Evolutionary conservation across 2,113 vertebrate species (phyloP), one percentile per base, ranked within the genome.

Genomic region (Ancistrus triradiatus): DNA sequence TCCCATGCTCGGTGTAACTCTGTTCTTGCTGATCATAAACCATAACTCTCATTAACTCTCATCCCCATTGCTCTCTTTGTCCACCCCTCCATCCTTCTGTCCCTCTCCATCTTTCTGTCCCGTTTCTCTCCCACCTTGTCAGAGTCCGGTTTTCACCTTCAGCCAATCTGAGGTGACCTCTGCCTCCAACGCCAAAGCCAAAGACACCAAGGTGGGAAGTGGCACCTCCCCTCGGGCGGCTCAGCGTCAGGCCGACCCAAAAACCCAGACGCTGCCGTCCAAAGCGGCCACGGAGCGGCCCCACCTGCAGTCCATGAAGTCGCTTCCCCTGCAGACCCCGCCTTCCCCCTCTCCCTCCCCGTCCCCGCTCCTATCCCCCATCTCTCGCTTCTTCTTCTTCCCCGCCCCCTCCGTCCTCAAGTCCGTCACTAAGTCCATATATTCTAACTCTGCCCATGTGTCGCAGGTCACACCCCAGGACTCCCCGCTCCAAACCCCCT

Each of bases 111-210:
- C 14, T 77, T 70, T 75, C 72, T 80, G 66, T 76, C 68, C 80
- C 58, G 60, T 68, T 64, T 71, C 55, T 74, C 51, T 74, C 53
- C 70, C 67, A 40, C 65, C 60, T 72, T 72, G 77, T 70, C 90
- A 95, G 93, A 95, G 91, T 85, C 92, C 93, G 8, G 92, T 91
- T 73, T 95, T 93, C 85, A 91, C 88, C 80, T 95, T 93, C 85
- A 93, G 81, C 84, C 92, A 87, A 63, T 82, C 86, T 70, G 86
- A 88, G 72, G 87, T 87, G 75, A 77, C 82, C 56, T 74, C 84
- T 61, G 73, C 79, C 65, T 72, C 85, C 25, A 14, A 78, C 70
- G 37, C 72, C 78, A 71, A 77, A 69, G 70, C 88, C 87, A 70
- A 90, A 86, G 83, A 88, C 80, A n/a, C 84, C 64, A 87, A 86